phyloP scores from a whole-genome alignment of 1,140 invertebrate species.

The Oryctes rhinoceros region DNA sequence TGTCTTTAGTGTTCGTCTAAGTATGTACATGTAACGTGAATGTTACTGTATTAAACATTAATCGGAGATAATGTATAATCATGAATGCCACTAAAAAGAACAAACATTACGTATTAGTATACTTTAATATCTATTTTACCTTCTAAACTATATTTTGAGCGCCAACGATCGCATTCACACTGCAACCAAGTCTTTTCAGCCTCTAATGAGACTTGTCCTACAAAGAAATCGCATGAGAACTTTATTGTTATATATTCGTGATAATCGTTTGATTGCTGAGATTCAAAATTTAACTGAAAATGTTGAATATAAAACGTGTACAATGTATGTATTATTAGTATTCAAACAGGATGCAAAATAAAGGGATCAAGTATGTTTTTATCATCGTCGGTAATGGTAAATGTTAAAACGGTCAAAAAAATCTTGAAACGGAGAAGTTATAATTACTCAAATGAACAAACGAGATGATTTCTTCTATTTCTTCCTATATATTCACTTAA shows the following conservation, averaged over 20 bases:
- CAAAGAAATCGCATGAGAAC: constrained; percentile 55
- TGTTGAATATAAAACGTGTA: background rate
- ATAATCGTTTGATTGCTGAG: background rate
- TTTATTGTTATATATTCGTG: background rate
- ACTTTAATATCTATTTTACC: constrained; percentile 64
- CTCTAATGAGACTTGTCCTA: constrained; percentile 84
- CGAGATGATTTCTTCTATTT: too few relatives aligned
- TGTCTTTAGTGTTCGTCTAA: background rate
- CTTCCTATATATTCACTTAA: too few relatives aligned
- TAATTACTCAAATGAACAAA: too few relatives aligned
- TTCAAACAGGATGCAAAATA: background rate
- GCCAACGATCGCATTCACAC: constrained; percentile 86
- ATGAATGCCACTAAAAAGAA: constrained; percentile 32
- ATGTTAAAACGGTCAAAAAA: too few relatives aligned
- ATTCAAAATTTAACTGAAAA: background rate
- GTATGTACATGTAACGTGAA: constrained; percentile 28
- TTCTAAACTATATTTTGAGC: constrained; percentile 80
- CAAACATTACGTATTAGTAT: constrained; percentile 43
- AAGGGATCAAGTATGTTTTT: background rate
- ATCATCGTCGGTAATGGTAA: too few relatives aligned
- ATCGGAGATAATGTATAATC: constrained; percentile 3
- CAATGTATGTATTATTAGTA: constrained; percentile 24
- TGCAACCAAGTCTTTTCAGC: constrained; percentile 89
- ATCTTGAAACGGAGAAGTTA: too few relatives aligned
- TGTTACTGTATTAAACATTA: constrained; percentile 23